Evolutionary conservation across 2,797 vertebrate genomes (phyloP).

Genomic region (Peromyscus eremicus): DNA sequence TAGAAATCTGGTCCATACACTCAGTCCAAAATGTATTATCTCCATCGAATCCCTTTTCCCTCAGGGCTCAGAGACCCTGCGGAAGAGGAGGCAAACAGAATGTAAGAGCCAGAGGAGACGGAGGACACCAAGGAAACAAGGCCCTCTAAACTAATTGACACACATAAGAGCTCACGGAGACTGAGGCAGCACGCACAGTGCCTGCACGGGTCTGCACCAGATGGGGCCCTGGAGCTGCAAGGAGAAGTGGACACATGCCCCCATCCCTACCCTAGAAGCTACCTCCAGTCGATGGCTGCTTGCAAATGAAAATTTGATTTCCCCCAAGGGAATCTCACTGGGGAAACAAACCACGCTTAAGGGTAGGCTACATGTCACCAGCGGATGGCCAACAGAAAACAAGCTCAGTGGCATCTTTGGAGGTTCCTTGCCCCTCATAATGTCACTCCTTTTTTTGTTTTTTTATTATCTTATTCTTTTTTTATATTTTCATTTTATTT

Average conservation of each 20-base stretch:
- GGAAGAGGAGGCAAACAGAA: background rate
- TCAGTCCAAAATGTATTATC: background rate
- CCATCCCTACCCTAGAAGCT: background rate
- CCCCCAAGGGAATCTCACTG: background rate
- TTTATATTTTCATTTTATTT: background rate
- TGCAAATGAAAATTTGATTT: background rate
- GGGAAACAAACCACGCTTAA: background rate
- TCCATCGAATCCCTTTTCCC: background rate
- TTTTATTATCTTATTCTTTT: background rate
- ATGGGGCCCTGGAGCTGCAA: background rate
- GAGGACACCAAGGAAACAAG: background rate
- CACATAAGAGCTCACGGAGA: background rate
- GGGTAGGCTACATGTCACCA: background rate
- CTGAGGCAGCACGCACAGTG: background rate
- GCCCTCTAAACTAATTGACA: background rate
- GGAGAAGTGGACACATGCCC: background rate
- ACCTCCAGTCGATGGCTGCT: background rate
- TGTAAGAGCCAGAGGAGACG: background rate
- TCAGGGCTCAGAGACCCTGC: background rate
- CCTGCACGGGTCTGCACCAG: background rate
- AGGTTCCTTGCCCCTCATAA: background rate
- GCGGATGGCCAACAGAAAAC: background rate
- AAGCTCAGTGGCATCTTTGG: background rate
- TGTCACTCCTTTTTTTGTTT: background rate
- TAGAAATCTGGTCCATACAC: background rate